Percentiles rank a stretch among this genome's conserved stretches.
phyloP scores from a whole-genome alignment of 1,140 invertebrate genomes.

The Nasonia giraulti region DNA sequence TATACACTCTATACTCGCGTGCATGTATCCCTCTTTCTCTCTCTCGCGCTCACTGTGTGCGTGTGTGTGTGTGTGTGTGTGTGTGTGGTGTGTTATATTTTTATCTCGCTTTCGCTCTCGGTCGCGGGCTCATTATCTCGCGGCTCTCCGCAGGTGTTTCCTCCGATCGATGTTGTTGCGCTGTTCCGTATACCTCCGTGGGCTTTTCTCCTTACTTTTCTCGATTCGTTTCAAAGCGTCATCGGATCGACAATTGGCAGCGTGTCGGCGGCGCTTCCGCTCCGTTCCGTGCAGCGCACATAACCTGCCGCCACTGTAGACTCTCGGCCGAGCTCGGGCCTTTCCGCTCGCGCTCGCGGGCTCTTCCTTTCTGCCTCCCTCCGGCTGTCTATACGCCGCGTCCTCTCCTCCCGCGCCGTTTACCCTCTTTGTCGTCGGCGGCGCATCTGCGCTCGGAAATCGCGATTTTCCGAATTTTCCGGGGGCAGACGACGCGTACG shows the following conservation, averaged over 20 bases:
- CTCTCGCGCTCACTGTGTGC: not conserved
- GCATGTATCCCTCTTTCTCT: not conserved
- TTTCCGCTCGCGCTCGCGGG: conserved; percentile 6
- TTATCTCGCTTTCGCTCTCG: conserved; percentile 17
- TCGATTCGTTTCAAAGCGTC: not conserved
- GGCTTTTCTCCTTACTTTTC: not conserved
- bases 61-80: too few relatives aligned
- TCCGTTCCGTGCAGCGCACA: conserved; percentile 38
- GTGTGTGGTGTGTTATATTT: conserved; percentile 15
- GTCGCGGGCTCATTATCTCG: not conserved
- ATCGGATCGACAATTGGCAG: conserved; percentile 21
- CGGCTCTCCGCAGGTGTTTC: not conserved
- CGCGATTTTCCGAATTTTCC: not conserved
- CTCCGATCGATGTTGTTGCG: not conserved
- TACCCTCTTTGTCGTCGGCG: not conserved
- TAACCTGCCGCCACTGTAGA: not conserved
- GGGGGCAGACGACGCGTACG: too few relatives aligned
- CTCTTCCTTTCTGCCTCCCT: not conserved
- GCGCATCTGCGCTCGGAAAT: not conserved
- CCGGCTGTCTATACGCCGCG: not conserved
- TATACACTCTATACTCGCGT: too few relatives aligned
- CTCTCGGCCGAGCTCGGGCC: conserved; percentile 33
- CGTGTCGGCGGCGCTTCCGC: not conserved
- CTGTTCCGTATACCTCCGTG: too few relatives aligned
- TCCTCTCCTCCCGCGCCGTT: not conserved